phyloP scores from a whole-genome alignment of 2,113 vertebrate genomes.

The Anser cygnoides region DNA sequence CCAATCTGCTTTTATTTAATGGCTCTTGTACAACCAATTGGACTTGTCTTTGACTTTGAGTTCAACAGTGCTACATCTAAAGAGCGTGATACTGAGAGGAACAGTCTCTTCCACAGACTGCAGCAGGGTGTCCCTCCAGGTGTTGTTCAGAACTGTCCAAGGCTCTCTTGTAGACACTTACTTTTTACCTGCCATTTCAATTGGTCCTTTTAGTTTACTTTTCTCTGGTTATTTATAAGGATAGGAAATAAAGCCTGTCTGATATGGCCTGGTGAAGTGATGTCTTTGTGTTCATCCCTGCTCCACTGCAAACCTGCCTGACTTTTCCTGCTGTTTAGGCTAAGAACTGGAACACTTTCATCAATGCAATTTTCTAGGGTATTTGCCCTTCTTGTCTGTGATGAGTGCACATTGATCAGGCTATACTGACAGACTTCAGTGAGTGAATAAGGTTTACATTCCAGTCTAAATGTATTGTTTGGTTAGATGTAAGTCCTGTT shows the following conservation, averaged over 20 bases:
- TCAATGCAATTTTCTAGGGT: accelerated
- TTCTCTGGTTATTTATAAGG: background rate
- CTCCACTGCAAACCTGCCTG: background rate
- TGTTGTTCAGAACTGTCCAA: background rate
- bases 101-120: background rate
- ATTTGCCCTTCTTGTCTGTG: background rate
- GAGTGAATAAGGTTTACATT: background rate
- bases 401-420: background rate
- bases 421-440: background rate
- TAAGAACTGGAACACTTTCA: background rate
- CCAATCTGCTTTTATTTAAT: background rate
- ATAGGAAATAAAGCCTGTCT: background rate
- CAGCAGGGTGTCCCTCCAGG: background rate
- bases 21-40: background rate
- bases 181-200: background rate
- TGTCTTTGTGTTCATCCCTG: background rate
- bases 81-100: background rate
- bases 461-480: background rate
- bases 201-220: background rate
- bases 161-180: background rate
- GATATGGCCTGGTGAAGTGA: background rate
- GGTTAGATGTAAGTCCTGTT: background rate
- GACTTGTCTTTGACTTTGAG: background rate
- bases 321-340: background rate
- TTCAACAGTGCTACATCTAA: background rate